A percentile compares a stretch with the other conserved stretches of the same genome.
These are phyloP conservation scores for Campylomormyrus tamandua DNA, from an alignment of 2,113 vertebrate species.

Conservation along the genomic window DNA sequence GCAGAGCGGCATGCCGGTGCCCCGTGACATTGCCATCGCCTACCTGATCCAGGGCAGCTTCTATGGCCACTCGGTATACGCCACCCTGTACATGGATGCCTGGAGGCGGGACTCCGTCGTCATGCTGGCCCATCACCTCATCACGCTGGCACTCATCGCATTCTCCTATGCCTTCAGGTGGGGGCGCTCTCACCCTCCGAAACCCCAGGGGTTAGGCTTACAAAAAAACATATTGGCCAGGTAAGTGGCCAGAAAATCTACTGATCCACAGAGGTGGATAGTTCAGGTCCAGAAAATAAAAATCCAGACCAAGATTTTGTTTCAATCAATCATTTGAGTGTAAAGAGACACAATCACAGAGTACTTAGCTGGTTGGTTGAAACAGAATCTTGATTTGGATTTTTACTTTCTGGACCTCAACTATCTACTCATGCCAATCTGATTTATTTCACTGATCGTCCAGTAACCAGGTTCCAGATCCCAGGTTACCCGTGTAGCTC, in stretches of 20 bases:
- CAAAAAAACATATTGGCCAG: not conserved
- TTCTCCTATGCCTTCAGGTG: conserved; percentile 94
- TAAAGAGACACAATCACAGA: not conserved
- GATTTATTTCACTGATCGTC: not conserved
- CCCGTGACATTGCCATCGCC: conserved; percentile 72
- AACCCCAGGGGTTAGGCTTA: not conserved
- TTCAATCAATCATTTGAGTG: not conserved
- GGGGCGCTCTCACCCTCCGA: not conserved
- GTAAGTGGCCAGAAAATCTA: not conserved
- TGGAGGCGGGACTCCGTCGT: conserved; percentile 93
- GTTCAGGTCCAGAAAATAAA: not conserved
- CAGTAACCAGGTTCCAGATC: not conserved
- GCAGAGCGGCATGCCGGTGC: conserved; percentile 75
- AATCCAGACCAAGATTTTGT: not conserved
- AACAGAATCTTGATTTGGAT: not conserved
- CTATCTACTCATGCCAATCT: not conserved
- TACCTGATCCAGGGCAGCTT: conserved; percentile 92
- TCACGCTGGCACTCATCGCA: conserved; percentile 75
- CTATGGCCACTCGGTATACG: conserved; percentile 87
- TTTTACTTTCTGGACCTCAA: not conserved
- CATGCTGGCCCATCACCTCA: conserved; percentile 88
- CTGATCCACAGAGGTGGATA: not conserved
- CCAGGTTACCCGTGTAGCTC: not conserved
- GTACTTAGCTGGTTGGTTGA: not conserved
- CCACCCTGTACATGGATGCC: conserved; percentile 86